Evolutionary conservation across 2,797 vertebrate species (phyloP).

Genomic region (Oophaga sylvatica): DNA sequence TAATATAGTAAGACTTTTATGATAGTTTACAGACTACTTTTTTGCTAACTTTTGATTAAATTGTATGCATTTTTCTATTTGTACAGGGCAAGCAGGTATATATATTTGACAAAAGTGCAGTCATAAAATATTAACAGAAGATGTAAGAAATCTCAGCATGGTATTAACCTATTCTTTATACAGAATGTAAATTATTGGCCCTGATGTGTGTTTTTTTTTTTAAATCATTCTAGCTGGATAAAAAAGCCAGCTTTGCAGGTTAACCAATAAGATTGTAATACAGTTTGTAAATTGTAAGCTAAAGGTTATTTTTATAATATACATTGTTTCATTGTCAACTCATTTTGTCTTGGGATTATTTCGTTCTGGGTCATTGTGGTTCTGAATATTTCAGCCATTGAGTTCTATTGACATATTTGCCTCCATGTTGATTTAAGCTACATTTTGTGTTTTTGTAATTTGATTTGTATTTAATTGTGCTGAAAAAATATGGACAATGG

Average conservation of each 20-base stretch:
- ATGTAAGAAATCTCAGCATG: conserved; percentile 97
- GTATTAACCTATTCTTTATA: conserved; percentile 84
- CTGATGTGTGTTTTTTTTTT: conserved; percentile 82
- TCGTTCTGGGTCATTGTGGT: neutral
- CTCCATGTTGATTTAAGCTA: neutral
- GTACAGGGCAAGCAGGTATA: conserved; percentile 91
- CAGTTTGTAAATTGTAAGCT: conserved; percentile 98
- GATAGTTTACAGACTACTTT: conserved; percentile 87
- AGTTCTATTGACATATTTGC: neutral
- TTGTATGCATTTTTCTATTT: conserved; percentile 92
- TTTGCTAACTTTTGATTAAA: conserved; percentile 82
- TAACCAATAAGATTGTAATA: conserved; percentile 92
- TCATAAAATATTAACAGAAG: conserved; percentile 96
- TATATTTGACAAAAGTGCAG: conserved; percentile 87
- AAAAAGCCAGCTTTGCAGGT: conserved; percentile 79
- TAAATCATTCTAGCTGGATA: conserved; percentile 75
- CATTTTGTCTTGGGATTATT: conserved; percentile 78
- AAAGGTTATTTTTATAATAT: conserved; percentile 99
- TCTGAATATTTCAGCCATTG: neutral
- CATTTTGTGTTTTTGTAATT: too few relatives aligned
- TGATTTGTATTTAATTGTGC: too few relatives aligned
- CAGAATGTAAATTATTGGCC: conserved; percentile 92
- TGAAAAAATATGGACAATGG: too few relatives aligned
- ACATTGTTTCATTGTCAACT: conserved; percentile 77
- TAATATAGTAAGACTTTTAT: conserved; percentile 81